phyloP scores from a whole-genome alignment of 2,113 vertebrate species.

The Charadrius vociferus region DNA sequence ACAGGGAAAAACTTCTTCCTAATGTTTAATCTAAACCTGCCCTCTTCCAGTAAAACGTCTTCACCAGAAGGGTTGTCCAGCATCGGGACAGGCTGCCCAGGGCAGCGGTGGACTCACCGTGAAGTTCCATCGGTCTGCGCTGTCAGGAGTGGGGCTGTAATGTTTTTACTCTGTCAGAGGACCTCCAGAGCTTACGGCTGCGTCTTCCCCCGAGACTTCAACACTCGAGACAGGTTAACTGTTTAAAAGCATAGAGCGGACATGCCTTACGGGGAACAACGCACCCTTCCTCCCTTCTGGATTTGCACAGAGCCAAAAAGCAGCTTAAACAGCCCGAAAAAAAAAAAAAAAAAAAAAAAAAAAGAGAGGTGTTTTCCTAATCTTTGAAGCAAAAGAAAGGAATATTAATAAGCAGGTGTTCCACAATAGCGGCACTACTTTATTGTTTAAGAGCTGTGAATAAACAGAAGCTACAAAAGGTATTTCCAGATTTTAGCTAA shows the following conservation, averaged over 20 bases:
- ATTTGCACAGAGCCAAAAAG: background rate
- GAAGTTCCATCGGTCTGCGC: too few relatives aligned
- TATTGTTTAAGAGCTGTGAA: background rate
- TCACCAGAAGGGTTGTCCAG: rapidly evolving
- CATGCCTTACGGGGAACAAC: too few relatives aligned
- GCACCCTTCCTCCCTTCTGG: background rate
- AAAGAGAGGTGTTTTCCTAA: background rate
- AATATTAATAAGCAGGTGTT: background rate
- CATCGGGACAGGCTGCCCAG: background rate
- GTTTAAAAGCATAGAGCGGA: too few relatives aligned
- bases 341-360: background rate
- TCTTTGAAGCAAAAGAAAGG: background rate
- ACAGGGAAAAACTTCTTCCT: too few relatives aligned
- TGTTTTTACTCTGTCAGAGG: too few relatives aligned
- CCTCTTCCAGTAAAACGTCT: too few relatives aligned
- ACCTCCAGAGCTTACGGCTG: too few relatives aligned
- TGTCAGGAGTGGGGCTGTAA: too few relatives aligned
- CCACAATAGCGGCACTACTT: background rate
- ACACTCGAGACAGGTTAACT: too few relatives aligned
- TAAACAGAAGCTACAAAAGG: background rate
- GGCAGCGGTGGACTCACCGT: too few relatives aligned
- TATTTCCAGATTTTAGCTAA: background rate
- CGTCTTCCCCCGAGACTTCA: too few relatives aligned
- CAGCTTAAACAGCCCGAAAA: background rate
- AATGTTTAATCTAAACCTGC: too few relatives aligned